Percentiles rank a stretch among this genome's conserved stretches.
phyloP scores from a whole-genome alignment of 1,140 invertebrate genomes.

The Epicauta chinensis region DNA sequence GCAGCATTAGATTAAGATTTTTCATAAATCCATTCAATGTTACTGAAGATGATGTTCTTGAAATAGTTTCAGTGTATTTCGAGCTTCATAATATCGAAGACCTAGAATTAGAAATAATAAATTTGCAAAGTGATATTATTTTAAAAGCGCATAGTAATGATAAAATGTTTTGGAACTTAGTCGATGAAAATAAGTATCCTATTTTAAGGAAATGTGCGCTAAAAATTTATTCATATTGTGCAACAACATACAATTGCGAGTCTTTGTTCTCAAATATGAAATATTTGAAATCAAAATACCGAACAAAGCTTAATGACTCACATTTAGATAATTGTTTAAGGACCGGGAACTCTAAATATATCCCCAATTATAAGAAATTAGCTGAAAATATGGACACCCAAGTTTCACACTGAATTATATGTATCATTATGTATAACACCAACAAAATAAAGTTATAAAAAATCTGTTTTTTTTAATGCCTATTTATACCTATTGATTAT shows the following conservation, averaged over 20 bases:
- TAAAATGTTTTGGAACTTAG: slow-evolving; percentile 6
- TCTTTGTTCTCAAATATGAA: slow-evolving; percentile 7
- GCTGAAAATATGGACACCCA: not conserved
- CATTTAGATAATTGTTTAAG: not conserved
- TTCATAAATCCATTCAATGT: slow-evolving; percentile 15
- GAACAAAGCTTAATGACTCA: not conserved
- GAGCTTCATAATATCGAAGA: slow-evolving; percentile 16
- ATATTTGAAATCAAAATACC: slow-evolving; percentile 8
- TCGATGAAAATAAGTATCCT: slow-evolving; percentile 8
- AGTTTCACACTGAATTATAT: slow-evolving; percentile 7
- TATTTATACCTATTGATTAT: slow-evolving; percentile 2
- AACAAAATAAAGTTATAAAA: slow-evolving; percentile 9
- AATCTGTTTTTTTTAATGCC: slow-evolving; percentile 8
- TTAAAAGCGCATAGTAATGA: slow-evolving; percentile 4
- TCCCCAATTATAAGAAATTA: slow-evolving; percentile 5
- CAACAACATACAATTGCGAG: slow-evolving; percentile 7
- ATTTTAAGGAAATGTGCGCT: slow-evolving; percentile 5
- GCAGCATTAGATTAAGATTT: slow-evolving; percentile 9
- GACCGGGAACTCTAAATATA: slow-evolving; percentile 1
- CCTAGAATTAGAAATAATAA: slow-evolving; percentile 16
- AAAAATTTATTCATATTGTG: slow-evolving; percentile 8
- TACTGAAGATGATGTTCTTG: slow-evolving; percentile 12
- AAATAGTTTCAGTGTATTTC: slow-evolving; percentile 5
- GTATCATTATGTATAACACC: slow-evolving; percentile 4
- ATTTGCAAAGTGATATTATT: slow-evolving; percentile 11